These are phyloP conservation scores for Pentalonia nigronervosa DNA, from an alignment of 1,140 invertebrate species.

Conservation along the genomic window DNA sequence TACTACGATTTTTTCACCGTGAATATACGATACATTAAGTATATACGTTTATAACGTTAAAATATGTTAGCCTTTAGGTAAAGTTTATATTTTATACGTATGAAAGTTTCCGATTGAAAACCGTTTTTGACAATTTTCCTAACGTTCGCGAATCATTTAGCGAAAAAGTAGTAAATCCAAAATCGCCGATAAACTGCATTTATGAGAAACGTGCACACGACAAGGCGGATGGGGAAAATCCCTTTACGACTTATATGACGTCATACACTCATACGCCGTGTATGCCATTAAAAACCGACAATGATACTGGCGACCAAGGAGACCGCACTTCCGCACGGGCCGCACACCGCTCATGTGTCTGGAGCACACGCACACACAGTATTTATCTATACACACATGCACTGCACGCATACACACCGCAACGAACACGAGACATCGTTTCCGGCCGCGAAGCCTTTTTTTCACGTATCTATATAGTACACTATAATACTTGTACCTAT, in stretches of 20 bases:
- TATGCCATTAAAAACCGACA: conserved; percentile 47
- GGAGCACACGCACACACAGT: not conserved
- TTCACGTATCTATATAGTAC: not conserved
- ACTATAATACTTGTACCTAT: not conserved
- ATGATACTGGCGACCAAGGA: conserved; percentile 47
- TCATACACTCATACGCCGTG: conserved; percentile 4
- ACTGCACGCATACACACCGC: conserved; percentile 9
- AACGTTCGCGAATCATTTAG: not conserved
- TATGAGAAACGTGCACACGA: not conserved
- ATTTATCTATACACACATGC: too few relatives aligned
- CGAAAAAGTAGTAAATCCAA: not conserved
- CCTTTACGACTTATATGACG: conserved; percentile 52
- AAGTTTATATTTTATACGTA: not conserved
- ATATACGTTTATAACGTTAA: not conserved
- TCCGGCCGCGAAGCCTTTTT: conserved; percentile 55
- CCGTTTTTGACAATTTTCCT: not conserved
- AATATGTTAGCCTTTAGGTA: not conserved
- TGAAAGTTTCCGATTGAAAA: not conserved
- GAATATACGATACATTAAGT: not conserved
- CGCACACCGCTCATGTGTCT: conserved; percentile 40
- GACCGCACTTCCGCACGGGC: conserved; percentile 57
- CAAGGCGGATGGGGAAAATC: conserved; percentile 13
- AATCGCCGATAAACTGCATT: conserved; percentile 1
- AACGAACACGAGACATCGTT: conserved; percentile 51
- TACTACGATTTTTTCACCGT: not conserved